Evolutionary conservation across 2,888 invertebrate genomes (phyloP).

Genomic region (Platerodrilus igneus): DNA sequence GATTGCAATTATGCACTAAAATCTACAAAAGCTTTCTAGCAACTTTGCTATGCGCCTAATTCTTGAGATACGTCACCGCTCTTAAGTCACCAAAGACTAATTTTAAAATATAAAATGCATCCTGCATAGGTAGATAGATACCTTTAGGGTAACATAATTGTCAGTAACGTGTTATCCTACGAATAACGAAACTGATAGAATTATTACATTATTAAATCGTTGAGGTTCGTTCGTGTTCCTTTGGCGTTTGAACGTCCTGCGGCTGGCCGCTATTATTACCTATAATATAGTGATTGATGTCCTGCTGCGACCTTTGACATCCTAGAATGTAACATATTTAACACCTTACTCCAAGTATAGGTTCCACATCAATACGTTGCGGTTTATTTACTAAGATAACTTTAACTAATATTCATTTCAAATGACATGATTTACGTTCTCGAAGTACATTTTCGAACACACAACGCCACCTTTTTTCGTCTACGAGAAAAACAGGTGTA

Average conservation of each 20-base stretch:
- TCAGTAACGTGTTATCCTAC: slow-evolving; percentile 12
- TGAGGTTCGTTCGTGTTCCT: slow-evolving; percentile 24
- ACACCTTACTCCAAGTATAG: slow-evolving; percentile 37
- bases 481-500: too few relatives aligned
- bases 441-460: too few relatives aligned
- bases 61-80: too few relatives aligned
- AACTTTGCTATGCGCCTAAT: too few relatives aligned
- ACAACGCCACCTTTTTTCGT: too few relatives aligned
- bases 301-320: slow-evolving; percentile 43
- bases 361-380: slow-evolving; percentile 16
- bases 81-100: too few relatives aligned
- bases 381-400: slow-evolving; percentile 1
- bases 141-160: too few relatives aligned
- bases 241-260: slow-evolving; percentile 23
- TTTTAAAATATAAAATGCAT: too few relatives aligned
- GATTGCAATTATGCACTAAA: too few relatives aligned
- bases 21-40: too few relatives aligned
- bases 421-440: too few relatives aligned
- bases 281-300: slow-evolving; percentile 45
- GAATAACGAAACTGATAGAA: slow-evolving; percentile 23
- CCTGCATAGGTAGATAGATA: too few relatives aligned
- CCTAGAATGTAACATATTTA: slow-evolving; percentile 42
- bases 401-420: slow-evolving; percentile 6
- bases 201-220: slow-evolving; percentile 24
- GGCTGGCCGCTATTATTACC: slow-evolving; percentile 40